Evolutionary conservation across 2,113 vertebrate species (phyloP).

Genomic region (Gymnobelideus leadbeateri): DNA sequence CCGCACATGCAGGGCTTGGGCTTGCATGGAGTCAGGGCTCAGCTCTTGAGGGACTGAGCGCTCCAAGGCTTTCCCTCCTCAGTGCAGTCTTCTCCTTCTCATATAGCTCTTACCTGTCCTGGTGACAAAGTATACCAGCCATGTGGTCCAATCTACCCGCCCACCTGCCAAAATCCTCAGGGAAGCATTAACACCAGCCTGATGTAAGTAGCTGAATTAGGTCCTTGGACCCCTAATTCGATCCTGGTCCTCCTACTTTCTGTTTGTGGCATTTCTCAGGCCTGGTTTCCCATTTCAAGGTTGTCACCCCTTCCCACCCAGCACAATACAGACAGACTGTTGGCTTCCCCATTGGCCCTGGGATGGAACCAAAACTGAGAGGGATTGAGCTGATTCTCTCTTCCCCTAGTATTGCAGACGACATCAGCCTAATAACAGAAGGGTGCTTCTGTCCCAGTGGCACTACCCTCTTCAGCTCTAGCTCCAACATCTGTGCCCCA

Average conservation of each 20-base stretch:
- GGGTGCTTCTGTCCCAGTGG: constrained; percentile 91
- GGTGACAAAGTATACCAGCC: constrained; percentile 85
- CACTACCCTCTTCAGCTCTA: constrained; percentile 76
- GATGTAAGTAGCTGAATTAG: background rate
- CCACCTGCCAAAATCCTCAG: constrained; percentile 81
- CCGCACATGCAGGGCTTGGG: background rate
- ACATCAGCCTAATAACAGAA: constrained; percentile 80
- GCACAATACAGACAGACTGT: too few species aligned
- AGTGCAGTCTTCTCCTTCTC: background rate
- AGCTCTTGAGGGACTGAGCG: background rate
- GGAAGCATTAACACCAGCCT: background rate
- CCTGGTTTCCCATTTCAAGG: background rate
- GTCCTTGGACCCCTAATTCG: background rate
- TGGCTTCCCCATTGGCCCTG: background rate
- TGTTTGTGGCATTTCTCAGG: fast-evolving
- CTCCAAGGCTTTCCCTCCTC: background rate
- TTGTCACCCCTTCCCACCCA: too few species aligned
- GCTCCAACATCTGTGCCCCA: constrained; percentile 55
- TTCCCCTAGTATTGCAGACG: constrained; percentile 63
- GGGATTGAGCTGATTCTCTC: background rate
- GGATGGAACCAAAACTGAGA: fast-evolving
- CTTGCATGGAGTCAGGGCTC: background rate
- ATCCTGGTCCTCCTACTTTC: fast-evolving
- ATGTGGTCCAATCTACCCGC: constrained; percentile 85
- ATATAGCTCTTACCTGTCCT: constrained; percentile 88